Evolutionary conservation across 2,888 invertebrate species (phyloP), one percentile per base, ranked within the genome.

Genomic region (Hirtodrosophila histrioides): DNA sequence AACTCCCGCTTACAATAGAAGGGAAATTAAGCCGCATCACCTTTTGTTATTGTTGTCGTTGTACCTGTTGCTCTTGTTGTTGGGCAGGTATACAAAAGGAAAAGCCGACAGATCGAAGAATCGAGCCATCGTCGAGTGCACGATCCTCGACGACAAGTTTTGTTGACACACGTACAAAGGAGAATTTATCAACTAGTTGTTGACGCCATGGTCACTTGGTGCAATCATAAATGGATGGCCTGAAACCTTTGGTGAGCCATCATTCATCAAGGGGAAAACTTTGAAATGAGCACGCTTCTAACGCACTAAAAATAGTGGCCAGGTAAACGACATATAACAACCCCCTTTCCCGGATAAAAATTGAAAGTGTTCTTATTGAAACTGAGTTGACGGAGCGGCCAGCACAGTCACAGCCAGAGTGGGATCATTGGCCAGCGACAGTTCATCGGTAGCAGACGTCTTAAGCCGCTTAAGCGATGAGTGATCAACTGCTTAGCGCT

Each of bases 161-260:
- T 80, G 58, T 82, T 82, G 82, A 82, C 82, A 88, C 82, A 82
- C 88, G 82, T 86, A 86, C 88, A 69, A 61, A 49, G 49, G 33
- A 37, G 27, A 45, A 39, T 54, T 45, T 33, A 73, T 82, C 45
- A 63, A 60, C 66, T 51, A 55, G 27, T 51, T 48, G 65, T 45
- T 80, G 81, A 67, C 61, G 69, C 73, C 69, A 80, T 51, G 69
- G 49, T 44, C 65, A 48, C 40, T 66, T 48, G 74, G 54, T 61
- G 51, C 57, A 50, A 69, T 68, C 55, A 69, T 86, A 80, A 65
- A 73, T 74, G 68, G 78, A 36, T 49, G 43, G 17, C 10, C 8
- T 27, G 31, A 10, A 11, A 67, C 63, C 41, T 46, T 58, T 72
- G 64, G 39, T 66, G 56, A 60, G 44, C 46, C 66, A 69, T 67